These are phyloP conservation scores for Philopotamus ludificatus DNA, from an alignment of 1,140 invertebrate genomes.

Conservation along the genomic window DNA sequence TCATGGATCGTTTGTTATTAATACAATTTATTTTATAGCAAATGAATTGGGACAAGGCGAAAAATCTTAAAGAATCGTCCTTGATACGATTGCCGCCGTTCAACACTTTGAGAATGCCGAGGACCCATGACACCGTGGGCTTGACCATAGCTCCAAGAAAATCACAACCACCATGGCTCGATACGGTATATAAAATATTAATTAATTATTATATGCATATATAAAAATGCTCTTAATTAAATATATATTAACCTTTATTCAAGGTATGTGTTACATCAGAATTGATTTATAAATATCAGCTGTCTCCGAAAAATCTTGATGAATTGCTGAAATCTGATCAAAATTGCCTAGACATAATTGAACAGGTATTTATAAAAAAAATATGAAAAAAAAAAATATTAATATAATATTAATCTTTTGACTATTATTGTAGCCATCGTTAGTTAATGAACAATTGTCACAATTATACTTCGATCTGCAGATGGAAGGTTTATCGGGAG, in stretches of 20 bases:
- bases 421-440: conserved; percentile 55
- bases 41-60: no score
- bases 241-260: background rate
- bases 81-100: no score
- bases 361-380: conserved; percentile 49
- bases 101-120: no score
- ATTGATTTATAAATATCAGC: conserved; percentile 64
- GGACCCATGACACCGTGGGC: no score
- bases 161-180: conserved; percentile 24
- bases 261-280: conserved; percentile 60
- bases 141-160: no score
- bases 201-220: background rate
- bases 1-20: no score
- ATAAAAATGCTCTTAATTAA: background rate
- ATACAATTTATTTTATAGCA: no score
- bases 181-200: conserved; percentile 25
- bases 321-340: conserved; percentile 63
- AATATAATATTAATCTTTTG: conserved; percentile 11
- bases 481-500: conserved; percentile 58
- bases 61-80: no score
- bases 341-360: conserved; percentile 56
- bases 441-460: conserved; percentile 72
- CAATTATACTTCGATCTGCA: conserved; percentile 72
- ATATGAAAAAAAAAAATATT: background rate
- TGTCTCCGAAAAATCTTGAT: conserved; percentile 56